Base-by-base conservation (phyloP, 1,140 invertebrate genomes). In the Danaus plexippus region DNA sequence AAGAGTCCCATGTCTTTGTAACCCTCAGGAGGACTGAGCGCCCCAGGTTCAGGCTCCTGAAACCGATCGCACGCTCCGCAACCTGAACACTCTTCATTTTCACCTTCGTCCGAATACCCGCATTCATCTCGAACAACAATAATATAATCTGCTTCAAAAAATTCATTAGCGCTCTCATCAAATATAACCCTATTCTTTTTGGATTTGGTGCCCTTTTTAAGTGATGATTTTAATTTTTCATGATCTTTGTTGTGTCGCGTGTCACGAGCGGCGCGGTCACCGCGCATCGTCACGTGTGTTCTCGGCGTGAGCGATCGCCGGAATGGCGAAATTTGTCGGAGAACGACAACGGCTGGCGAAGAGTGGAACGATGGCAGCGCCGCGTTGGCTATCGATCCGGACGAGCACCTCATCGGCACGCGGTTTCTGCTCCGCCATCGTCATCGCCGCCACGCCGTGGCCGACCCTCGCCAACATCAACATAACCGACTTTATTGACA, bases 131-230 rank as follows among this genome's bases (percentile, higher is more conserved):
- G 91, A 48, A 95, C 94, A 15, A 95, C 85, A 67, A 96, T 95
- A 61, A 96, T 95, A 70, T 96, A 96, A 83, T 96, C 94, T 1
- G 94, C 94, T 55, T 95, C 94, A 76, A 95, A 95, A 82, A 94
- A 95, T 80, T 94, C 93, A 83, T 96, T 96, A 13, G 92, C 89
- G 61, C 92, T 93, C 83, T 96, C 94, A 75, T 95, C 93, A 66
- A 96, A 95, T 9, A 94, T 91, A 0, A 96, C 94, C n/a, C 94
- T 90, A 75, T 93, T 90, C 72, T 94, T 93, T 71, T 87, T 87
- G 51, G 69, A 47, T 66, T 83, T 86, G 44, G 15, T 73, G 11
- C 80, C 80, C 58, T 87, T 87, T 77, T 88, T 87, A 22, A 87
- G 83, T 63, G 85, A 85, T 9, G 87, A 88, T 59, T 87, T 87